Evolutionary conservation across 2,113 vertebrate genomes (phyloP).

Genomic region (Spermophilus dauricus): DNA sequence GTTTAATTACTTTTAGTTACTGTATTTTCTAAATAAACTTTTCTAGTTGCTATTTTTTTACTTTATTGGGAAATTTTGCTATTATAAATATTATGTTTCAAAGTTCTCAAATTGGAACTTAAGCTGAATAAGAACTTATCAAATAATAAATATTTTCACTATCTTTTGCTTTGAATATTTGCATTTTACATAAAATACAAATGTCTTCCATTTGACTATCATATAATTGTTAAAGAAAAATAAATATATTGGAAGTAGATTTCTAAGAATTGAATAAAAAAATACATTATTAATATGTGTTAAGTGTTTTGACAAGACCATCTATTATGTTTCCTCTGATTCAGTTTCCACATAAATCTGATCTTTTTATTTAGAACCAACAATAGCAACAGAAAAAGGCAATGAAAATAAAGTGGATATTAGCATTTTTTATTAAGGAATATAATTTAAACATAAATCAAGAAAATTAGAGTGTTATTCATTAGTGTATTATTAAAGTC

Average conservation of each 20-base stretch:
- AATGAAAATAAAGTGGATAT: background rate
- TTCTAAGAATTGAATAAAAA: background rate
- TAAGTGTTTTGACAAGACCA: background rate
- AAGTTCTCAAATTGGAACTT: background rate
- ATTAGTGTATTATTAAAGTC: background rate
- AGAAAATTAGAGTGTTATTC: background rate
- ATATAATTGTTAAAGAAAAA: background rate
- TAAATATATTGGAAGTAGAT: background rate
- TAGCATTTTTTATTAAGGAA: slow-evolving; percentile 3
- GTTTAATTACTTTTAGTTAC: background rate
- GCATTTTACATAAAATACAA: slow-evolving; percentile 48
- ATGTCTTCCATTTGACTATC: background rate
- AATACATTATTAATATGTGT: background rate
- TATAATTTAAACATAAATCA: slow-evolving; percentile 1
- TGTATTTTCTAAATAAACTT: slow-evolving; percentile 40
- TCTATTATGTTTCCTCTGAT: background rate
- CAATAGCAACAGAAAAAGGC: background rate
- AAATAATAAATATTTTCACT: background rate
- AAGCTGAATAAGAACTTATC: background rate
- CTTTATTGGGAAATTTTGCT: background rate
- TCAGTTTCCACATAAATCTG: background rate
- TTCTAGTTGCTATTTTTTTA: background rate
- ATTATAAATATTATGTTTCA: slow-evolving; percentile 5
- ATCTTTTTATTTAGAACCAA: background rate
- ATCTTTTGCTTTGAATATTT: slow-evolving; percentile 42